Evolutionary conservation across 2,113 vertebrate genomes (phyloP), one percentile per base, ranked within the genome.

Genomic region (Ia io): DNA sequence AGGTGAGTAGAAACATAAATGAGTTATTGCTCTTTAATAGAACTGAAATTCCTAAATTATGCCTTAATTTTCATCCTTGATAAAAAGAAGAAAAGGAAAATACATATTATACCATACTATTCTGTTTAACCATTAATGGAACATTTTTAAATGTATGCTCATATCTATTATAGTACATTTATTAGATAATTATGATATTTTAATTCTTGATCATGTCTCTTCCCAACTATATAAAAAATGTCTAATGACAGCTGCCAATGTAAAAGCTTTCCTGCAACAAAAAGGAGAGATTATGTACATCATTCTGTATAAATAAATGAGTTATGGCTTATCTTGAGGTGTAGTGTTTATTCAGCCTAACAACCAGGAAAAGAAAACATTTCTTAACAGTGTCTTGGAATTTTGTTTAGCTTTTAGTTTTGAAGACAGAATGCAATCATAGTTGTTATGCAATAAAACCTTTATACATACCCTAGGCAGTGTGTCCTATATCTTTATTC

Each of bases 381-480:
- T 74, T 86, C 63, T 89, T 49, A 96, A 71, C 35, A 77, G 18
- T 88, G 42, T 84, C 63, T 67, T 69, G 44, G 80, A 35, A 80
- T 94, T 92, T 93, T 65, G n/a, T 28, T 82, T 53, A 61, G 59
- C 11, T 84, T 90, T 88, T 42, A 47, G 20, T 96, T 69, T 70
- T 59, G 65, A 95, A 86, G 71, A 82, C 65, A 91, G 56, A 74
- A 49, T 28, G 23, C 9, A 44, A 47, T 70, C 5, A 12, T 16
- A 32, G 18, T 32, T 83, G 63, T 90, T 96, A 93, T 51, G 12
- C n/a, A 86, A 84, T 49, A 51, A 96, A 84, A 84, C 11, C 9
- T 85, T 74, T 35, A 23, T 35, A 7, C 2, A 7, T 77, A 30
- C 44, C 2, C 13, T 80, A 63, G 40, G 51, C 37, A 44, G n/a